These are phyloP conservation scores for Caprella mutica DNA, from an alignment of 2,888 invertebrate species.

Conservation along the genomic window DNA sequence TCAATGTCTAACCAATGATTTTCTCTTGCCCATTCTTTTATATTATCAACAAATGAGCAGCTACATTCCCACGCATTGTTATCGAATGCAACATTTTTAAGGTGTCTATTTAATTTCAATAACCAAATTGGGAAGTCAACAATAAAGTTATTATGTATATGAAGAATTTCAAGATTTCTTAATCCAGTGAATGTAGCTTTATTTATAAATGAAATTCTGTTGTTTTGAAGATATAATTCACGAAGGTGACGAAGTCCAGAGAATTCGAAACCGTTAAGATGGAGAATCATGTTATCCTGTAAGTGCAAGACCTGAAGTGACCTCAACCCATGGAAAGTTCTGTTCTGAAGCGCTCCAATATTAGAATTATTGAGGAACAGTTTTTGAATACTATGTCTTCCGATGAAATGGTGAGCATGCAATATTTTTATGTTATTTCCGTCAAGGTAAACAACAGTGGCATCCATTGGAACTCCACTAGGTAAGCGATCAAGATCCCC, in stretches of 20 bases:
- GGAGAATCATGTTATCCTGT: constrained; percentile 71
- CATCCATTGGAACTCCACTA: constrained; percentile 83
- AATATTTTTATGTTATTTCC: constrained; percentile 79
- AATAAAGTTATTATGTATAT: constrained; percentile 71
- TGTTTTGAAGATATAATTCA: constrained; percentile 76
- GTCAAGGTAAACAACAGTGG: constrained; percentile 84
- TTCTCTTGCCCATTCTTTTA: no score
- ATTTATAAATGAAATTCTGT: constrained; percentile 67
- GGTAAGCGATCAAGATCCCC: constrained; percentile 48
- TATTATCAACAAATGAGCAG: no score
- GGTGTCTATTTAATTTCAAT: no score
- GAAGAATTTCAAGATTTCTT: constrained; percentile 68
- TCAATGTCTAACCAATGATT: no score
- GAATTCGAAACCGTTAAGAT: constrained; percentile 69
- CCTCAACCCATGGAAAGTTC: constrained; percentile 77
- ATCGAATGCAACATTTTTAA: no score
- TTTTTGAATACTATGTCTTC: constrained; percentile 75
- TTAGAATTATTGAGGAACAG: constrained; percentile 80
- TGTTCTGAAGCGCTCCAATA: constrained; percentile 71
- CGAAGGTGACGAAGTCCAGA: constrained; percentile 65
- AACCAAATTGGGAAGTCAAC: constrained; percentile 74
- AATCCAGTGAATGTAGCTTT: constrained; percentile 72
- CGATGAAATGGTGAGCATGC: constrained; percentile 79
- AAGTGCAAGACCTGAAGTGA: constrained; percentile 67
- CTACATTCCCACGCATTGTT: no score